phyloP scores from a whole-genome alignment of 2,113 vertebrate species.

The Dermatemys mawii region DNA sequence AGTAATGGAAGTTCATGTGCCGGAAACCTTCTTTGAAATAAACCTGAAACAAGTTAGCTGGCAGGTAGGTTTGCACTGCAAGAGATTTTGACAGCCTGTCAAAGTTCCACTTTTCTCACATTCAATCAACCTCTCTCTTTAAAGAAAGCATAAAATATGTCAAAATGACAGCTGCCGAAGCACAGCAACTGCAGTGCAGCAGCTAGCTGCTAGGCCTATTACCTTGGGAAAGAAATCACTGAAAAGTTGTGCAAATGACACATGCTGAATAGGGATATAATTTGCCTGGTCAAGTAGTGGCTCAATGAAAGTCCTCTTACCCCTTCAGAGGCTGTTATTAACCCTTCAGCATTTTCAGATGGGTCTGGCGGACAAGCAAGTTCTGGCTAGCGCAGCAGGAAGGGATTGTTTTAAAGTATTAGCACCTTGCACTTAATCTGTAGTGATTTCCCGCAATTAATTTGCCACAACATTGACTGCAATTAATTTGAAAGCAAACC shows the following conservation, averaged over 20 bases:
- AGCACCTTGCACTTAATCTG: neutral
- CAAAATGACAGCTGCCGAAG: slow-evolving; percentile 83
- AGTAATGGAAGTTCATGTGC: slow-evolving; percentile 70
- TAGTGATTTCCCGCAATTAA: slow-evolving; percentile 55
- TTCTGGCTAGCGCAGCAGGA: neutral
- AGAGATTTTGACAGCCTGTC: slow-evolving; percentile 84
- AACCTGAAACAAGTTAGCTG: slow-evolving; percentile 83
- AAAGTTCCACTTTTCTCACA: slow-evolving; percentile 85
- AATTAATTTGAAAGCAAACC: slow-evolving; percentile 55
- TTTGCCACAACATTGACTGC: slow-evolving; percentile 50
- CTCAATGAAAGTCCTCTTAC: slow-evolving; percentile 68
- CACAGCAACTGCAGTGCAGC: slow-evolving; percentile 63
- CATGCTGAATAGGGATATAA: slow-evolving; percentile 58
- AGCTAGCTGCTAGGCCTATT: slow-evolving; percentile 77
- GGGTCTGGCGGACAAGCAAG: neutral
- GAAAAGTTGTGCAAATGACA: slow-evolving; percentile 74
- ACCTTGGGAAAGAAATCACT: slow-evolving; percentile 73
- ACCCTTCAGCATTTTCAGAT: neutral
- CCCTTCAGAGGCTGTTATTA: slow-evolving; percentile 53
- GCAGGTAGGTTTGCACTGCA: slow-evolving; percentile 83
- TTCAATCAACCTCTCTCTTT: slow-evolving; percentile 83
- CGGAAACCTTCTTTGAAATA: slow-evolving; percentile 81
- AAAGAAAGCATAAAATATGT: slow-evolving; percentile 85
- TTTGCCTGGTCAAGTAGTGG: slow-evolving; percentile 72
- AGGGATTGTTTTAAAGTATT: slow-evolving; percentile 14